phyloP scores from a whole-genome alignment of 2,797 vertebrate species.

The Choloepus didactylus region DNA sequence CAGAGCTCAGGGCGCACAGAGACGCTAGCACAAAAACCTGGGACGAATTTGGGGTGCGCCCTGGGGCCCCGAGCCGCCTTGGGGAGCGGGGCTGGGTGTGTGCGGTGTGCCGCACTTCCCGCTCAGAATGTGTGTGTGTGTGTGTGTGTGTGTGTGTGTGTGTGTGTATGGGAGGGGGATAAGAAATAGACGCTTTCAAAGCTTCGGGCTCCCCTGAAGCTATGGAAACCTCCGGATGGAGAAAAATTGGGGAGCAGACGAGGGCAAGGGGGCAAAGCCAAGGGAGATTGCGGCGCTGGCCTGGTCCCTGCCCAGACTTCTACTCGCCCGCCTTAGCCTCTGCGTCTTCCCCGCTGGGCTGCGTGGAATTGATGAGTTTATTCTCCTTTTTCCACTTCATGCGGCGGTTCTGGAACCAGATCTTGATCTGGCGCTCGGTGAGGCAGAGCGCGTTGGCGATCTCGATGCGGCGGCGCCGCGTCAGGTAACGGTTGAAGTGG shows the following conservation, averaged over 20 bases:
- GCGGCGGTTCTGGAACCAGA: slow-evolving; percentile 93
- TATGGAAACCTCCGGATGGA: slow-evolving; percentile 80
- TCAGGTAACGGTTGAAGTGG: slow-evolving; percentile 93
- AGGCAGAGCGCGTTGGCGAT: slow-evolving; percentile 92
- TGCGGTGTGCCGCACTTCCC: not conserved
- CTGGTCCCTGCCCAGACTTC: slow-evolving; percentile 72
- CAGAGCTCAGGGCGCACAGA: not conserved
- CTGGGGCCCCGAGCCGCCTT: slow-evolving; percentile 38
- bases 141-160: slow-evolving; percentile 28
- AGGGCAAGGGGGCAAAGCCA: slow-evolving; percentile 84
- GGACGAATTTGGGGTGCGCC: slow-evolving; percentile 36
- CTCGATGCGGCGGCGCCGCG: slow-evolving; percentile 92
- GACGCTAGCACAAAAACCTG: not conserved
- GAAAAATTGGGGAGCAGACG: slow-evolving; percentile 81
- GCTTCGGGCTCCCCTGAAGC: slow-evolving; percentile 84
- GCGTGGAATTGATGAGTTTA: slow-evolving; percentile 91
- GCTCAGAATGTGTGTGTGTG: slow-evolving; percentile 50
- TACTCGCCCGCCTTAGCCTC: slow-evolving; percentile 91
- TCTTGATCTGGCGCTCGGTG: slow-evolving; percentile 93
- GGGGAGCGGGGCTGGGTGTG: slow-evolving; percentile 2
- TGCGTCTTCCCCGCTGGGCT: slow-evolving; percentile 90
- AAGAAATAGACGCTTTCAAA: slow-evolving; percentile 85
- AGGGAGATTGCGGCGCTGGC: slow-evolving; percentile 75
- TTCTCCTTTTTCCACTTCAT: slow-evolving; percentile 94
- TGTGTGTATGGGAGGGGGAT: not conserved